Percentiles rank a stretch among this genome's conserved stretches.
phyloP scores from a whole-genome alignment of 1,140 invertebrate species.

The Matsumurasca onukii region DNA sequence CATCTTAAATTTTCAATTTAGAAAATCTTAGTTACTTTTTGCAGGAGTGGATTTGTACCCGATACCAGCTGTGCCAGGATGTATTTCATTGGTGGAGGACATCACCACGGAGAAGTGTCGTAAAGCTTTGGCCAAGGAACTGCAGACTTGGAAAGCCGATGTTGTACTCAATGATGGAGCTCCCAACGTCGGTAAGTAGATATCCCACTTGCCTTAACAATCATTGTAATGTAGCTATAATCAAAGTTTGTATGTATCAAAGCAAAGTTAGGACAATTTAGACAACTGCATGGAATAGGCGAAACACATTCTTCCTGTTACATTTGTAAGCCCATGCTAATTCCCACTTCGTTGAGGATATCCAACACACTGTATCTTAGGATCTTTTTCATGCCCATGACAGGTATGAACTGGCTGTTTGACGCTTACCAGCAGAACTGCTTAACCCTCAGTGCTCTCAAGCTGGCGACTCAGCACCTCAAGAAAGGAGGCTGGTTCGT shows the following conservation, averaged over 20 bases:
- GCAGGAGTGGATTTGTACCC: constrained; percentile 93
- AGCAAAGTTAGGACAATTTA: neutral
- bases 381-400: no score
- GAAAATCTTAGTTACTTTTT: no score
- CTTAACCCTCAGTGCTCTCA: constrained; percentile 88
- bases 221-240: neutral
- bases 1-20: no score
- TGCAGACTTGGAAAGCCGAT: constrained; percentile 96
- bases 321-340: no score
- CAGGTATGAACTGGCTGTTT: constrained; percentile 86
- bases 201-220: no score
- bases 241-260: neutral
- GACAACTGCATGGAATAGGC: no score
- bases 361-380: no score
- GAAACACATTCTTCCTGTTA: no score
- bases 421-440: constrained; percentile 96
- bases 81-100: constrained; percentile 88
- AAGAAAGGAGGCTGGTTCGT: constrained; percentile 94
- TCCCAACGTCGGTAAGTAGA: constrained; percentile 86
- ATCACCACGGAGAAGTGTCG: constrained; percentile 95
- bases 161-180: constrained; percentile 96
- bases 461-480: constrained; percentile 92
- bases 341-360: no score
- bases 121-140: constrained; percentile 74
- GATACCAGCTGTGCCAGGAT: constrained; percentile 90